These are phyloP conservation scores for Carcinoscorpius rotundicauda DNA, from an alignment of 1,140 invertebrate genomes.

Conservation along the genomic window DNA sequence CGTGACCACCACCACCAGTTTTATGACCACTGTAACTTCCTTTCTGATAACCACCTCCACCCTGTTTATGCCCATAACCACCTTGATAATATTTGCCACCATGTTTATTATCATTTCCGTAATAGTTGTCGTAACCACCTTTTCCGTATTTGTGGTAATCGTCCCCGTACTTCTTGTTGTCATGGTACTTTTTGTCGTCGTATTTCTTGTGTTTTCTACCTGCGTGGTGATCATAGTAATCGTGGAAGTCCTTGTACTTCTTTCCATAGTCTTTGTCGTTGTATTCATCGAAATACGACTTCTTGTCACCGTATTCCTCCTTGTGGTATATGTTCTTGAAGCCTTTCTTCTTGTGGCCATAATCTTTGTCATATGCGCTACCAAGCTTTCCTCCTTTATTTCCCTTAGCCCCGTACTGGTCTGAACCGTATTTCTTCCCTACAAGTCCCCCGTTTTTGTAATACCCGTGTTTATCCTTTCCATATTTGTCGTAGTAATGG, in stretches of 20 bases:
- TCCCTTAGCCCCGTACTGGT: slow-evolving; percentile 9
- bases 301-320: slow-evolving; percentile 21
- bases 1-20: slow-evolving; percentile 15
- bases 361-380: slow-evolving; percentile 1
- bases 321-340: slow-evolving; percentile 23
- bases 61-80: slow-evolving; percentile 1
- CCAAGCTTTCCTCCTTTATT: slow-evolving; percentile 8
- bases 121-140: slow-evolving; percentile 9
- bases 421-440: slow-evolving; percentile 4
- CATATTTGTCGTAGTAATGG: neutral
- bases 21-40: slow-evolving; percentile 11
- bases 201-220: slow-evolving; percentile 5
- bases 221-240: slow-evolving; percentile 6
- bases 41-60: slow-evolving; percentile 7
- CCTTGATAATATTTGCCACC: too few species aligned
- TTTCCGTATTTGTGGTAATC: slow-evolving; percentile 9
- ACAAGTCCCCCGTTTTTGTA: neutral
- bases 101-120: neutral
- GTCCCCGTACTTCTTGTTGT: slow-evolving; percentile 15
- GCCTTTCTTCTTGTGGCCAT: slow-evolving; percentile 9
- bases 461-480: neutral
- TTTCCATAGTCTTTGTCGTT: slow-evolving; percentile 18
- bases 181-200: slow-evolving; percentile 10
- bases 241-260: slow-evolving; percentile 13
- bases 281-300: slow-evolving; percentile 20